Percentiles rank a stretch among this genome's conserved stretches.
These are phyloP conservation scores for Oscheius myriophilus DNA, from an alignment of 2,888 invertebrate genomes.

Conservation along the genomic window DNA sequence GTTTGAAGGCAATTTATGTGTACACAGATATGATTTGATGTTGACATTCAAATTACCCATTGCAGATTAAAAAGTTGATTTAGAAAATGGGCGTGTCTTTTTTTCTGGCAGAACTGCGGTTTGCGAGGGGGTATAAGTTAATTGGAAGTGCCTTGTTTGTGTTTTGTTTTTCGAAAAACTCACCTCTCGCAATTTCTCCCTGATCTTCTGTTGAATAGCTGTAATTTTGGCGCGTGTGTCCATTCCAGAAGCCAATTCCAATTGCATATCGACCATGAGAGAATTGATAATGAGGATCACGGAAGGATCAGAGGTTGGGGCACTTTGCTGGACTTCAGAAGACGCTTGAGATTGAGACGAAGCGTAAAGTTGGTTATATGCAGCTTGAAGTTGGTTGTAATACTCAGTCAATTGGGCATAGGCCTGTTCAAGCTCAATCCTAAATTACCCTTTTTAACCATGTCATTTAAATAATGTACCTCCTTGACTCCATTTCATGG, in stretches of 20 bases:
- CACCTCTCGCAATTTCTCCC: conserved; percentile 20
- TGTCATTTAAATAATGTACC: conserved; percentile 26
- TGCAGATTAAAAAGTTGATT: no score
- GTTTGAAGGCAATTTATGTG: no score
- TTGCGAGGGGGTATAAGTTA: no score
- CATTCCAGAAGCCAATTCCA: conserved; percentile 1
- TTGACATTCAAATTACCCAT: no score
- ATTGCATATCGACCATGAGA: neutral
- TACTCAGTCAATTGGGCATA: conserved; percentile 55
- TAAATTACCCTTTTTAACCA: conserved; percentile 2
- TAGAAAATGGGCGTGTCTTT: no score
- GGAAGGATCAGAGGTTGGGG: neutral
- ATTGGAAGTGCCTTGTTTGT: no score
- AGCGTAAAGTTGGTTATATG: conserved; percentile 54
- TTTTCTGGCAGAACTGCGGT: no score
- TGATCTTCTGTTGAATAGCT: conserved; percentile 13
- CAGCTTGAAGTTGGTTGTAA: conserved; percentile 56
- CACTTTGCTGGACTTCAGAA: conserved; percentile 3
- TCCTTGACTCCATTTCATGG: conserved; percentile 52
- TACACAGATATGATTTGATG: no score
- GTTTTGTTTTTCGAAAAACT: no score
- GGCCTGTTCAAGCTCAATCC: conserved; percentile 56
- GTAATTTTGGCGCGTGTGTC: conserved; percentile 11
- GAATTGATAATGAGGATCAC: neutral
- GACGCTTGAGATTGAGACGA: conserved; percentile 1